Conservation (phyloP, 2,797 vertebrate species). For the Mormyrops attenuatus region DNA sequence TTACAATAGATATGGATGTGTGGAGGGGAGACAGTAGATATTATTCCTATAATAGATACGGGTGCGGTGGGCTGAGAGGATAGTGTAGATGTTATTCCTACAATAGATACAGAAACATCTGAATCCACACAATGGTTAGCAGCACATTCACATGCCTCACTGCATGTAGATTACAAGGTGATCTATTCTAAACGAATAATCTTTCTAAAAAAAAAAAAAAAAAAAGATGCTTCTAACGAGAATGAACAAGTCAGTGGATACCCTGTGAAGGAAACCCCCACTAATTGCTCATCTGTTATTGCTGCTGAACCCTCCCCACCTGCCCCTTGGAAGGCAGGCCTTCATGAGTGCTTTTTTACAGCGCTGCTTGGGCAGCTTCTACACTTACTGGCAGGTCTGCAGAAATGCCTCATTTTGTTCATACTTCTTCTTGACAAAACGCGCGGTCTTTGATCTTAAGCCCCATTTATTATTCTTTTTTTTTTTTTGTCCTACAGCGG, state of each 20-base stretch:
- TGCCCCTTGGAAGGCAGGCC: neutral
- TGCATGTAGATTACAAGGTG: neutral
- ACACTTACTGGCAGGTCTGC: neutral
- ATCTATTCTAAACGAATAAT: neutral
- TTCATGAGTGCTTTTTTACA: neutral
- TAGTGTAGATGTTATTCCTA: neutral
- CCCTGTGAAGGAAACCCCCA: neutral
- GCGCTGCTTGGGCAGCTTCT: neutral
- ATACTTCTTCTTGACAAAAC: neutral
- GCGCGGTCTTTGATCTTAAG: slow-evolving; percentile 11
- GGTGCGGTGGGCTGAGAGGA: neutral
- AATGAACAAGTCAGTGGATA: neutral
- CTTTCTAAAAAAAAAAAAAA: neutral
- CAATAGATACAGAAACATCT: neutral
- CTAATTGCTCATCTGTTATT: neutral
- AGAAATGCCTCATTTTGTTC: slow-evolving; percentile 1
- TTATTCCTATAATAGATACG: neutral
- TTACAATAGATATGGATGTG: neutral
- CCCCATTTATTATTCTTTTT: neutral
- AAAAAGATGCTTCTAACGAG: neutral
- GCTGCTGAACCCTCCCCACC: neutral
- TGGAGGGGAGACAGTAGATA: neutral
- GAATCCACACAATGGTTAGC: neutral
- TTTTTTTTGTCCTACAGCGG: neutral
- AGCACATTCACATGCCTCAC: neutral